These are phyloP conservation scores for Condylura cristata DNA, from an alignment of 2,113 vertebrate species.

Conservation along the genomic window DNA sequence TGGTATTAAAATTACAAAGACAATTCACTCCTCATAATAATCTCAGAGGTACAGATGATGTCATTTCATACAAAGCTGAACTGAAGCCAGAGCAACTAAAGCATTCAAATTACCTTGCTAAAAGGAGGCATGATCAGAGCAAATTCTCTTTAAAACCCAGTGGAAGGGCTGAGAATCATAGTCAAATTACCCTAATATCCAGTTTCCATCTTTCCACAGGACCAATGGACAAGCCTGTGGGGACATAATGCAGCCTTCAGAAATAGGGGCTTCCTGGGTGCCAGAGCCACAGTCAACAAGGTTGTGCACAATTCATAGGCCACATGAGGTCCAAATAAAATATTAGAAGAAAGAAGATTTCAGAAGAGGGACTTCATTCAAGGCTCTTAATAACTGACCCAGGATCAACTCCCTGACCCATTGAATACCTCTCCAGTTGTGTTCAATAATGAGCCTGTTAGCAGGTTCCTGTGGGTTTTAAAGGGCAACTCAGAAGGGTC, in stretches of 20 bases:
- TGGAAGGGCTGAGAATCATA: background rate
- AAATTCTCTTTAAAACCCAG: too few species aligned
- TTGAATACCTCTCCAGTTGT: background rate
- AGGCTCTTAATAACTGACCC: background rate
- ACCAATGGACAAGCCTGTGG: background rate
- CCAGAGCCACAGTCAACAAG: background rate
- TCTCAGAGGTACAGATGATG: background rate
- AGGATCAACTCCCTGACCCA: background rate
- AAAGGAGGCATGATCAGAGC: background rate
- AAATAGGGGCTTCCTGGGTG: background rate
- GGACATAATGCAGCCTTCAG: background rate
- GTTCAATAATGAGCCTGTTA: background rate
- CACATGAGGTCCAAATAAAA: background rate
- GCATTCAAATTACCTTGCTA: background rate
- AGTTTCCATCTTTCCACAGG: background rate
- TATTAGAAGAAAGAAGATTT: background rate
- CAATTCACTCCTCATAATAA: background rate
- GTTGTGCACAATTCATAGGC: too few species aligned
- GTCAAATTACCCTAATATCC: background rate
- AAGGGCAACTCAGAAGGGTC: background rate
- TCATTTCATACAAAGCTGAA: background rate
- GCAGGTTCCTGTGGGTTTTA: background rate
- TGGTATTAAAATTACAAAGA: background rate
- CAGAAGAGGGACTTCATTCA: background rate
- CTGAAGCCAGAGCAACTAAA: background rate